phyloP scores from a whole-genome alignment of 1,140 invertebrate genomes.

The Camponotus vicinus region DNA sequence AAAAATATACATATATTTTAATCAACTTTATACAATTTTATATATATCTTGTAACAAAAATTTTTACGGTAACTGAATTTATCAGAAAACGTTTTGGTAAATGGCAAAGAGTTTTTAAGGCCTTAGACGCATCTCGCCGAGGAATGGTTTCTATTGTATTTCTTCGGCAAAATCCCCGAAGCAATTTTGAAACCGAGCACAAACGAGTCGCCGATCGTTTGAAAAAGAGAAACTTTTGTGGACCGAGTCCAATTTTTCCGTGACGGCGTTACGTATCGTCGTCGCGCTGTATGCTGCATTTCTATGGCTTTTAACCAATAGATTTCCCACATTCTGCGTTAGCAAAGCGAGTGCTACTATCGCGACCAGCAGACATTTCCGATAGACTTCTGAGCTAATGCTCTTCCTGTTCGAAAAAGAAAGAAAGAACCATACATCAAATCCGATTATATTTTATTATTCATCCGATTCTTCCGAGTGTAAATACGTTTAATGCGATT shows the following conservation, averaged over 20 bases:
- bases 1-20: too few species aligned
- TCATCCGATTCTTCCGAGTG: slow-evolving; percentile 23
- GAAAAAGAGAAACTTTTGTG: slow-evolving; percentile 58
- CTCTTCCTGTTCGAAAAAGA: not conserved
- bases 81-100: not conserved
- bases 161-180: slow-evolving; percentile 12
- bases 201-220: slow-evolving; percentile 48
- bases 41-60: not conserved
- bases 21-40: not conserved
- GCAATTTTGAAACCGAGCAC: slow-evolving; percentile 31
- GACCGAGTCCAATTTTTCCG: slow-evolving; percentile 68
- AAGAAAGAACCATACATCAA: slow-evolving; percentile 8
- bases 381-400: slow-evolving; percentile 35
- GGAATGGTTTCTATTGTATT: slow-evolving; percentile 20
- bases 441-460: slow-evolving; percentile 51
- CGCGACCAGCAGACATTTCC: slow-evolving; percentile 43
- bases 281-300: slow-evolving; percentile 9
- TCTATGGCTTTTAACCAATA: slow-evolving; percentile 68
- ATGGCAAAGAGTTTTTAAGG: not conserved
- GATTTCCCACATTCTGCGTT: slow-evolving; percentile 30
- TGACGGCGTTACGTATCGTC: slow-evolving; percentile 51
- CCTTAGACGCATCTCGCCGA: not conserved
- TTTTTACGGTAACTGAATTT: slow-evolving; percentile 34
- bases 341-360: slow-evolving; percentile 41
- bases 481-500: not conserved